A percentile compares a stretch with the other conserved stretches of the same genome.
phyloP scores from a whole-genome alignment of 2,113 vertebrate species.

The Spea multiplicata region DNA sequence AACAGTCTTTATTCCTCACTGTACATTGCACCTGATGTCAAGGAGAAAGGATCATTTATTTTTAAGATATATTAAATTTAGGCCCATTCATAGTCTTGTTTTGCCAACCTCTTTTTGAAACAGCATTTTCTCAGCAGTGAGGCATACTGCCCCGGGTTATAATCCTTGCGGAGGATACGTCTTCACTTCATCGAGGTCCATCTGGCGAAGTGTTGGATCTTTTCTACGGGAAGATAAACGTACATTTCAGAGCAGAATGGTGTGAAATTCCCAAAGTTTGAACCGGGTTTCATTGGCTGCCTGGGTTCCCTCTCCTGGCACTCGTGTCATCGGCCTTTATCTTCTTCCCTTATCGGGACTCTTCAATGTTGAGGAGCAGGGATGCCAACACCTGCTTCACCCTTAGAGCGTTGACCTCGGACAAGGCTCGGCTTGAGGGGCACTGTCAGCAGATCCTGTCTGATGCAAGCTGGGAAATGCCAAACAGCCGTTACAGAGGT shows the following conservation, averaged over 20 bases:
- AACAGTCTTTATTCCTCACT: too few species aligned
- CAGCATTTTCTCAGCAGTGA: too few species aligned
- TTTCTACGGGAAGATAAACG: constrained; percentile 31
- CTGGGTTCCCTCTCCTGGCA: constrained; percentile 22
- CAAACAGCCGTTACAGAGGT: not conserved
- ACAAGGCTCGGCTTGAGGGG: constrained; percentile 4
- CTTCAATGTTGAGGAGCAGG: not conserved
- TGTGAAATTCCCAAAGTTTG: not conserved
- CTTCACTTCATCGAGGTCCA: too few species aligned
- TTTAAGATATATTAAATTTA: too few species aligned
- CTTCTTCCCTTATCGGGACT: constrained; percentile 5
- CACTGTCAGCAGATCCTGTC: constrained; percentile 8
- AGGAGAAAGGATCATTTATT: too few species aligned
- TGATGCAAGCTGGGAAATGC: not conserved
- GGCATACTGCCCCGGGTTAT: too few species aligned
- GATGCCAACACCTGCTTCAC: constrained; percentile 15
- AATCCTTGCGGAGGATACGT: too few species aligned
- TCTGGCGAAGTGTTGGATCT: constrained; percentile 2
- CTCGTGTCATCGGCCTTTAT: not conserved
- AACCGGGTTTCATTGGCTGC: not conserved
- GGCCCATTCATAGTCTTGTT: too few species aligned
- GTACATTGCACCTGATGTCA: too few species aligned
- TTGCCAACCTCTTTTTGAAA: too few species aligned
- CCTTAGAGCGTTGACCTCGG: not conserved
- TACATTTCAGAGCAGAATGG: not conserved